Evolutionary conservation across 2,797 vertebrate species (phyloP).

Genomic region (Iguana delicatissima): DNA sequence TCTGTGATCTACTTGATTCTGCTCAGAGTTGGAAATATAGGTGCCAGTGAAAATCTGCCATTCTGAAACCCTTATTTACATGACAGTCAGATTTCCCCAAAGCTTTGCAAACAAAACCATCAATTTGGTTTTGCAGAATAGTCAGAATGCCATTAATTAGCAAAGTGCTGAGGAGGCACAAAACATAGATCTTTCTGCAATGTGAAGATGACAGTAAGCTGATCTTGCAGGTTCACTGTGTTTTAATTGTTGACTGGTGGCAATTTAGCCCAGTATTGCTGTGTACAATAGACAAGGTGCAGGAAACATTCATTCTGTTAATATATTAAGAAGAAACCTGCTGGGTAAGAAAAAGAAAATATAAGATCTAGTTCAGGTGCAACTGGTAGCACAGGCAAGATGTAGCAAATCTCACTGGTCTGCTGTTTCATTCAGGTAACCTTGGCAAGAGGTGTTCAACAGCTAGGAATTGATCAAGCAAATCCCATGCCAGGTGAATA

Average conservation of each 20-base stretch:
- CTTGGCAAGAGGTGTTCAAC: slow-evolving; percentile 48
- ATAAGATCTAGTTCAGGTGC: background rate
- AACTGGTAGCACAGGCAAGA: background rate
- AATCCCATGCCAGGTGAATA: slow-evolving; percentile 49
- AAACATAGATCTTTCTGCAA: slow-evolving; percentile 58
- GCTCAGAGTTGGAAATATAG: too few species aligned
- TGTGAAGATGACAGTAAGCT: slow-evolving; percentile 68
- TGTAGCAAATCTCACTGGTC: background rate
- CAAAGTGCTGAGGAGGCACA: slow-evolving; percentile 68
- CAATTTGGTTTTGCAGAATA: slow-evolving; percentile 67
- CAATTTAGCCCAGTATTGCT: slow-evolving; percentile 49
- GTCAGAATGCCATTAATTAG: slow-evolving; percentile 73
- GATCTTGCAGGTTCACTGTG: slow-evolving; percentile 66
- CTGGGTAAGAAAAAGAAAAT: background rate
- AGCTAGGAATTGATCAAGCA: slow-evolving; percentile 50
- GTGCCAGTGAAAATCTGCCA: background rate
- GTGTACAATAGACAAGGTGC: fast-evolving
- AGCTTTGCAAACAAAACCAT: slow-evolving; percentile 61
- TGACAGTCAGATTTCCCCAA: slow-evolving; percentile 47
- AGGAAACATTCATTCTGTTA: slow-evolving; percentile 17
- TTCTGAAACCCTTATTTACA: slow-evolving; percentile 61
- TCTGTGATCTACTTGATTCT: background rate
- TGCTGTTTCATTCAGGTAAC: slow-evolving; percentile 5
- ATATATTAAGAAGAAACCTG: slow-evolving; percentile 30
- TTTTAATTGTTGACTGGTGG: slow-evolving; percentile 72